Evolutionary conservation across 2,888 invertebrate genomes (phyloP).

Genomic region (Lithophane leautieri): DNA sequence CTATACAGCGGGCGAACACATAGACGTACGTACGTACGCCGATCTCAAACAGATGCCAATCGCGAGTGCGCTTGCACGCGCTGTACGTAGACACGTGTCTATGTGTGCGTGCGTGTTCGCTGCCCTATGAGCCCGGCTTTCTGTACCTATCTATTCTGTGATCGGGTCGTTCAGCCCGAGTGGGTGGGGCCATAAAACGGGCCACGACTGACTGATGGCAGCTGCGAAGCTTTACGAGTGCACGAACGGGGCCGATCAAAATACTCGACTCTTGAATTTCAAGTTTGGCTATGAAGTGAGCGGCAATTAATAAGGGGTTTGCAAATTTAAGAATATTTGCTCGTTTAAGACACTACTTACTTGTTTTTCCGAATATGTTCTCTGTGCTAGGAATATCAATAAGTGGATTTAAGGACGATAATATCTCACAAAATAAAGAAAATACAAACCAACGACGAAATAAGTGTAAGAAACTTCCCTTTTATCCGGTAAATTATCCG

Average conservation of each 20-base stretch:
- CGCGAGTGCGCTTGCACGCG: neutral
- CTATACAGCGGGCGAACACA: neutral
- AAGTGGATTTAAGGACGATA: neutral
- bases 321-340: neutral
- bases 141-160: neutral
- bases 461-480: neutral
- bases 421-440: neutral
- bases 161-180: constrained; percentile 5
- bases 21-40: neutral
- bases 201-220: constrained; percentile 56
- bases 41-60: neutral
- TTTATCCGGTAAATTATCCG: neutral
- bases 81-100: too few relatives aligned
- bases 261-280: constrained; percentile 54
- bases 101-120: neutral
- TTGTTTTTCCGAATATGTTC: neutral
- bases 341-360: too few relatives aligned
- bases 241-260: constrained; percentile 67
- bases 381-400: neutral
- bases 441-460: neutral
- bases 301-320: neutral
- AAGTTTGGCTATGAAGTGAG: constrained; percentile 29
- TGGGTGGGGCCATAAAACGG: constrained; percentile 55
- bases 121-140: neutral
- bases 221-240: constrained; percentile 66